Evolutionary conservation across 2,888 invertebrate genomes (phyloP).

Genomic region (Bellardia bayeri): DNA sequence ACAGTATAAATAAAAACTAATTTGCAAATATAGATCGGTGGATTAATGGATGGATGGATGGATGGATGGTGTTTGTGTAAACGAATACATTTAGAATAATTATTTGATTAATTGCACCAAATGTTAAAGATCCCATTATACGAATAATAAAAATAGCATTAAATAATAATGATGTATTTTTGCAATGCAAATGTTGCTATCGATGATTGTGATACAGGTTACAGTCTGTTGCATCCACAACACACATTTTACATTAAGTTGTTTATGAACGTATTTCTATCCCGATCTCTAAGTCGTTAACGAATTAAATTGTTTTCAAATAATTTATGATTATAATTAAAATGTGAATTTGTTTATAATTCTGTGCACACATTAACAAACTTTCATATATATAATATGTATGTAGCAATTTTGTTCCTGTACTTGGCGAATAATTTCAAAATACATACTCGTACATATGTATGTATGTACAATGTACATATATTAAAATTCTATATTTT

Average conservation of each 20-base stretch:
- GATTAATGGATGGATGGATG: not conserved
- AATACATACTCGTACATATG: slow-evolving; percentile 3
- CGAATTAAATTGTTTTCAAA: slow-evolving; percentile 44
- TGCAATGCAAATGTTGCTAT: slow-evolving; percentile 2
- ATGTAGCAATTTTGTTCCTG: not conserved
- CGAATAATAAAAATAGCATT: slow-evolving; percentile 21
- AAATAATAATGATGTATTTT: slow-evolving; percentile 31
- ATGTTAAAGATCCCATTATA: slow-evolving; percentile 55
- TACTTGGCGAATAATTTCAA: slow-evolving; percentile 43
- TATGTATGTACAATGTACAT: too few species aligned
- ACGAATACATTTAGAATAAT: not conserved
- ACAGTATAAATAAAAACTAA: not conserved
- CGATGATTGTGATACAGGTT: slow-evolving; percentile 18
- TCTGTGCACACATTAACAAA: not conserved
- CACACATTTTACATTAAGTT: not conserved
- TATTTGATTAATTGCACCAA: slow-evolving; percentile 57
- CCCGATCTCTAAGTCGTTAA: slow-evolving; percentile 22
- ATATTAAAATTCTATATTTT: slow-evolving; percentile 46
- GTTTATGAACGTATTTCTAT: not conserved
- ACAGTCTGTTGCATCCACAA: slow-evolving; percentile 2
- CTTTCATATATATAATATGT: slow-evolving; percentile 28
- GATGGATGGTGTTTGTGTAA: not conserved
- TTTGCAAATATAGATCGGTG: not conserved
- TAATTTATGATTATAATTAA: slow-evolving; percentile 56
- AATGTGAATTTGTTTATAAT: slow-evolving; percentile 65